These are phyloP conservation scores for Actenoides hombroni DNA, from an alignment of 2,113 vertebrate species.

Conservation along the genomic window DNA sequence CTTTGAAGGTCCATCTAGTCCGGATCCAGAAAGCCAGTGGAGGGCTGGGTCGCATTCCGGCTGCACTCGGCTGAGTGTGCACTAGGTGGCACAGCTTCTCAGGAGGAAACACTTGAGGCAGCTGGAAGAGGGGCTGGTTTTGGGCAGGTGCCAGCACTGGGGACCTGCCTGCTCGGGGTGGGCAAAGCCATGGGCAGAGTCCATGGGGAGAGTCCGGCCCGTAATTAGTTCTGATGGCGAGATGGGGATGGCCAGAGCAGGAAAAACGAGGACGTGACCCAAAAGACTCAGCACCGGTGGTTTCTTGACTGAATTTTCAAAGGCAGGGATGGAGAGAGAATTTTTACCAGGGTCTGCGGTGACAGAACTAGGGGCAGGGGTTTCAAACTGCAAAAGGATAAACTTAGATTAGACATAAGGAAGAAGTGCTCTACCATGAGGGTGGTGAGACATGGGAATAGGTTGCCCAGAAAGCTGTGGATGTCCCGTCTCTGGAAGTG, in stretches of 20 bases:
- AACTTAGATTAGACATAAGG: background rate
- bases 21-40: background rate
- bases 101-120: background rate
- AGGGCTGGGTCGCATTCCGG: rapidly evolving
- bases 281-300: rapidly evolving
- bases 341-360: background rate
- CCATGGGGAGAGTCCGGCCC: background rate
- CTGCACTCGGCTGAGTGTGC: background rate
- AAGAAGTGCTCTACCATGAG: background rate
- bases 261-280: rapidly evolving
- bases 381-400: background rate
- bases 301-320: background rate
- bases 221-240: background rate
- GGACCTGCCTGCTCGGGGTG: background rate
- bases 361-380: background rate
- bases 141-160: background rate
- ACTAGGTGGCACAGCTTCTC: conserved; percentile 26
- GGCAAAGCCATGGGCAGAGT: background rate
- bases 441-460: too few relatives aligned
- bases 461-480: background rate
- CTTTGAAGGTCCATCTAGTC: rapidly evolving
- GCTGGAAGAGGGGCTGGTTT: background rate
- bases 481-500: background rate
- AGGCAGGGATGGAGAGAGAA: background rate
- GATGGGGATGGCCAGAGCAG: background rate